These are phyloP conservation scores for Crossaster papposus DNA, from an alignment of 53 echinoderm and acorn worm species.

Conservation along the genomic window DNA sequence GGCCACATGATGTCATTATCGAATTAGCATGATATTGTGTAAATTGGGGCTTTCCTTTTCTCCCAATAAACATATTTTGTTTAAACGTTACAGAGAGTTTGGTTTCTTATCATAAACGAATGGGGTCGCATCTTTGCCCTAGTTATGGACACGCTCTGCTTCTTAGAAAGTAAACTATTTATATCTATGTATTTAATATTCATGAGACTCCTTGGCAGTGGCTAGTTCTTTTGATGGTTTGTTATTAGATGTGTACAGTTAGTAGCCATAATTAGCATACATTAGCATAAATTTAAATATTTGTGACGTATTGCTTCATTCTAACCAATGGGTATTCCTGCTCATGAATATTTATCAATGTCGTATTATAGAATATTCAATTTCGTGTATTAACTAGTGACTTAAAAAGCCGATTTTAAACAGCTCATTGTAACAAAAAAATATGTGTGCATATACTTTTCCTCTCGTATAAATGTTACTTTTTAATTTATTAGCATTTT, in stretches of 20 bases:
- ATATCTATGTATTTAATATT: conserved; percentile 25
- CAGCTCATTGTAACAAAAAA: conserved; percentile 43
- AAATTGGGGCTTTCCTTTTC: too few species aligned
- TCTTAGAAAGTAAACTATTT: conserved; percentile 42
- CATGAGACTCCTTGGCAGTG: conserved; percentile 21
- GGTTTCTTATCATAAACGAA: not conserved
- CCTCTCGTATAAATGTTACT: not conserved
- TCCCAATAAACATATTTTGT: too few species aligned
- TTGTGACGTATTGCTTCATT: conserved; percentile 18
- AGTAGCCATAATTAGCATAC: conserved; percentile 29
- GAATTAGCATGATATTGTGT: too few species aligned
- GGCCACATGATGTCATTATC: too few species aligned
- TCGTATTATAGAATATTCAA: not conserved
- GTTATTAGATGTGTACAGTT: conserved; percentile 42
- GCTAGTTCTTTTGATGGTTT: conserved; percentile 3
- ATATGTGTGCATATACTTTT: conserved; percentile 36
- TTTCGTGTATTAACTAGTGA: conserved; percentile 16
- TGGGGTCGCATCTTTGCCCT: not conserved
- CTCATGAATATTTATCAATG: conserved; percentile 35
- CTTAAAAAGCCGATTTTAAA: conserved; percentile 37
- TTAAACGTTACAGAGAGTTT: not conserved
- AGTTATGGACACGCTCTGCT: not conserved
- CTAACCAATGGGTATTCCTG: not conserved
- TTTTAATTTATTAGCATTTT: conserved; percentile 42
- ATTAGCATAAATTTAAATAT: conserved; percentile 42